Evolutionary conservation across 2,888 invertebrate species (phyloP), one percentile per base, ranked within the genome.

Genomic region (Dasysyrphus albostriatus): DNA sequence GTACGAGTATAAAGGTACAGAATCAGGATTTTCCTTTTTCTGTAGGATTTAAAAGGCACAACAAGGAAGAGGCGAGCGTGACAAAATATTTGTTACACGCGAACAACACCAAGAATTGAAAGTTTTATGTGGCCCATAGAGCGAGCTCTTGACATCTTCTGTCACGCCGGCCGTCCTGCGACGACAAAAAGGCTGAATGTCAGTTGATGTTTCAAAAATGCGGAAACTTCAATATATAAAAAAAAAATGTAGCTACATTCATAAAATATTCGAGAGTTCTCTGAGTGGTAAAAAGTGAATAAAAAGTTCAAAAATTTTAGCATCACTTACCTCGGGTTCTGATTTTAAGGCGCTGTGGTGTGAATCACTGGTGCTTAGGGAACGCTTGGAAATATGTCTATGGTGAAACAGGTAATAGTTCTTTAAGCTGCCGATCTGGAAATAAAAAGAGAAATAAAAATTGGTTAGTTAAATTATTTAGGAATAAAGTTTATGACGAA

Each of bases 321-420:
- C 14, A 42, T 24, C 16, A 88, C 89, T 95, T 93, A 97, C 97
- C 94, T 95, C 94, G 79, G 95, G 94, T 93, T 98, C 98, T 82
- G 96, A 94, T 89, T 94, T 95, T 88, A 98, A 94, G 90, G 95
- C 95, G 91, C 94, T 93, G 92, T 98, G 97, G 93, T 98, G 97
- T 90, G 95, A 94, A 89, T 95, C 95, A 92, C 96, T 97, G 83
- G 95, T 94, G 89, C 95, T 95, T 72, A 96, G 93, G 12, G 98
- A 98, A 88, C 98, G 94, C 93, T 98, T 98, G 91, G 96, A 95
- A 81, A 98, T 94, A 90, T 95, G 96, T 89, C 95, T 95, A 93
- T 98, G 98, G 91, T 96, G 96, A 92, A 98, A 95, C 90, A 98
- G 94, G 92, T 96, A 98, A 93, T 96, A 98, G 90, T 96, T 95